phyloP scores from a whole-genome alignment of 2,797 vertebrate genomes.

The Melanogrammus aeglefinus region DNA sequence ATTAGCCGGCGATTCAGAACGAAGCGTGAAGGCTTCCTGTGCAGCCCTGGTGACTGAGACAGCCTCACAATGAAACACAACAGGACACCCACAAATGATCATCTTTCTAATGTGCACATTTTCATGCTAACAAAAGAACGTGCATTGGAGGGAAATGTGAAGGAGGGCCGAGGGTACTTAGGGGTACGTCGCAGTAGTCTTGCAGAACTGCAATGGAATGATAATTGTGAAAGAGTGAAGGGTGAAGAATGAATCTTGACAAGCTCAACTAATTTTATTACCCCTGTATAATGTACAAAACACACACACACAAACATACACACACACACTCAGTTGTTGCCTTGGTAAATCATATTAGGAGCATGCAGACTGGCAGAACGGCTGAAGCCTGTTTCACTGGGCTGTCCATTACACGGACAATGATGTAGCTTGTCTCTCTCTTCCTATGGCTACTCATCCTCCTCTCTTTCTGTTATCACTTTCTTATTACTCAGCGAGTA shows the following conservation, averaged over 20 bases:
- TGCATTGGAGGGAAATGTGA: neutral
- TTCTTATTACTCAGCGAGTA: neutral
- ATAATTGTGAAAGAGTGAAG: neutral
- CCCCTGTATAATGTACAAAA: slow-evolving; percentile 2
- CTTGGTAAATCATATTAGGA: slow-evolving; percentile 24
- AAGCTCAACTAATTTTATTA: neutral
- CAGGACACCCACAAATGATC: neutral
- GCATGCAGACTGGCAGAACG: neutral
- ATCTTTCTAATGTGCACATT: neutral
- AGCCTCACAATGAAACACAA: neutral
- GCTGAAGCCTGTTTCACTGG: neutral
- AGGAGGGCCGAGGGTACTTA: neutral
- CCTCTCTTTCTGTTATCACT: neutral
- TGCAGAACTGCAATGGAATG: neutral
- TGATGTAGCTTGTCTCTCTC: slow-evolving; percentile 6
- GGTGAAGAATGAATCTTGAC: neutral
- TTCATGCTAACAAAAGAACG: neutral
- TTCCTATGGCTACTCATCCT: neutral
- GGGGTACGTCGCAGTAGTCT: neutral
- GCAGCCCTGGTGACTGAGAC: neutral
- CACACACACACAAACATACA: slow-evolving; percentile 2
- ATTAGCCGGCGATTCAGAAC: neutral
- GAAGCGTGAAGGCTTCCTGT: neutral
- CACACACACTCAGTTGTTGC: slow-evolving; percentile 8
- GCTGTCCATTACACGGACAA: slow-evolving; percentile 24